These are phyloP conservation scores for Platorchestia sp. DNA, from an alignment of 1,140 invertebrate genomes.

Conservation along the genomic window DNA sequence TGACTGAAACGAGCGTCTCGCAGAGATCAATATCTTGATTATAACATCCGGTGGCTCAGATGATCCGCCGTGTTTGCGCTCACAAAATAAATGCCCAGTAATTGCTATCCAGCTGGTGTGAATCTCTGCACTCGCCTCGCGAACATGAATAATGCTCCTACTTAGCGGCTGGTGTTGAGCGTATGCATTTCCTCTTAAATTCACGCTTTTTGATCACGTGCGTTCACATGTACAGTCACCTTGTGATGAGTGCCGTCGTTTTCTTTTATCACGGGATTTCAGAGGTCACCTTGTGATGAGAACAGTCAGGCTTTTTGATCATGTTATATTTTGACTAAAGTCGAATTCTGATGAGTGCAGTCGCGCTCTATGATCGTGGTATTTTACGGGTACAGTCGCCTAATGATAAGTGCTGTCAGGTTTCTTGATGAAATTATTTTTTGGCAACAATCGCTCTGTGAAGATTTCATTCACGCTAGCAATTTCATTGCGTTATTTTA, in stretches of 20 bases:
- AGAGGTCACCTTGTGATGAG: no score
- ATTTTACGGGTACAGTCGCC: no score
- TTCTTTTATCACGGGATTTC: no score
- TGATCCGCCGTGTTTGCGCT: conserved; percentile 15
- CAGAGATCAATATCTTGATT: conserved; percentile 9
- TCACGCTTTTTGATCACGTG: neutral
- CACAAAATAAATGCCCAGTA: conserved; percentile 32
- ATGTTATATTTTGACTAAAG: no score
- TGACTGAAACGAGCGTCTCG: neutral
- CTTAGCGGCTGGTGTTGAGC: neutral
- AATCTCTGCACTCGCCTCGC: neutral
- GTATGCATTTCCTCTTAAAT: neutral
- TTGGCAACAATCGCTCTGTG: no score
- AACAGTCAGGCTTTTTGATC: no score
- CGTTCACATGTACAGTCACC: neutral
- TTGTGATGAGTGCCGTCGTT: neutral
- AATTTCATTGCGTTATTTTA: no score
- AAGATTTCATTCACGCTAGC: no score
- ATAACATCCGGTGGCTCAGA: conserved; percentile 41
- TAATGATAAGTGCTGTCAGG: no score
- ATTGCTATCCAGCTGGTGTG: conserved; percentile 35
- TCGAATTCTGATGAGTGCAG: no score
- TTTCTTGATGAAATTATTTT: no score
- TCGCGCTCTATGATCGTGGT: no score
- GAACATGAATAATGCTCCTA: neutral